A percentile compares a stretch with the other conserved stretches of the same genome.
Evolutionary conservation across 2,888 invertebrate genomes (phyloP).

Genomic region (Leucophora obtusa): DNA sequence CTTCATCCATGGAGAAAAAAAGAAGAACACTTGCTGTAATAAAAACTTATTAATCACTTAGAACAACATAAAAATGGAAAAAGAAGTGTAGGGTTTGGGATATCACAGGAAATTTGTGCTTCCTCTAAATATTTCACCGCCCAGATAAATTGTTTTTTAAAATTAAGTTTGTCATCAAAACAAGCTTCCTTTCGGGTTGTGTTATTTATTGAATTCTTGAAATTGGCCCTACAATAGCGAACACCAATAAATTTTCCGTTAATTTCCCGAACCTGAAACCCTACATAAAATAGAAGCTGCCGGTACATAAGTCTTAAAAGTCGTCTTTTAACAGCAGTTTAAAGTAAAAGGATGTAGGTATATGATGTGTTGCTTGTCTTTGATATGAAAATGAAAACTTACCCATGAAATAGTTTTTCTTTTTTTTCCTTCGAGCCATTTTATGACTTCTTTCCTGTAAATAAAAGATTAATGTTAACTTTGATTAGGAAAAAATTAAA

Average conservation of each 20-base stretch:
- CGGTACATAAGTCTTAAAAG: not conserved
- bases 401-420: conserved; percentile 47
- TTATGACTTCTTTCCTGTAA: conserved; percentile 39
- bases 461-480: conserved; percentile 59
- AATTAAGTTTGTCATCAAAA: no score
- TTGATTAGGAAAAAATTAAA: conserved; percentile 54
- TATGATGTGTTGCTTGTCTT: not conserved
- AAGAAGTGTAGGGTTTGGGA: no score
- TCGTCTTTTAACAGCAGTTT: conserved; percentile 14
- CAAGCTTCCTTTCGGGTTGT: no score
- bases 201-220: no score
- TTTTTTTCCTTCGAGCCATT: conserved; percentile 28
- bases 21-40: conserved; percentile 48
- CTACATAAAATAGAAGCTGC: conserved; percentile 27
- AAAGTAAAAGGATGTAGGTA: conserved; percentile 45
- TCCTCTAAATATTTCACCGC: no score
- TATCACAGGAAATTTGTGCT: no score
- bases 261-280: not conserved
- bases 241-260: no score
- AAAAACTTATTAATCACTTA: conserved; percentile 59
- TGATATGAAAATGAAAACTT: conserved; percentile 47
- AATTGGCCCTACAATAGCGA: no score
- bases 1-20: conserved; percentile 13
- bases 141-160: no score
- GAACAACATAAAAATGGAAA: conserved; percentile 20